These are phyloP conservation scores for Sebastes trivittatus DNA, from an alignment of 2,797 vertebrate genomes.

Conservation along the genomic window DNA sequence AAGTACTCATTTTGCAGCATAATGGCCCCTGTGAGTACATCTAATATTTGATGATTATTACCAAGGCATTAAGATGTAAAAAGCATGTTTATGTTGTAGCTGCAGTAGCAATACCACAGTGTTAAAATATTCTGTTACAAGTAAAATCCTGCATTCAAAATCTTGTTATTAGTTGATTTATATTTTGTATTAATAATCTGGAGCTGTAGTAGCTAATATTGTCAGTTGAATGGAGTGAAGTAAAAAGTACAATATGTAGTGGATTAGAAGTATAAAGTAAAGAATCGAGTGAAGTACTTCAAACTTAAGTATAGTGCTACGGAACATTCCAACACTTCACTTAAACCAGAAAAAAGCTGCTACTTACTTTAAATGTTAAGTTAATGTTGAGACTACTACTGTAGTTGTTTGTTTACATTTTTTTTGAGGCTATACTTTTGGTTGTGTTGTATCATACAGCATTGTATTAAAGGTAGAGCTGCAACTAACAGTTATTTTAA, in stretches of 20 bases:
- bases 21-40: not conserved
- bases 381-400: not conserved
- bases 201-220: not conserved
- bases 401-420: not conserved
- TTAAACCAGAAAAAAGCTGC: not conserved
- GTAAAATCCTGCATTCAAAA: too few relatives aligned
- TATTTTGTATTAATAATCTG: not conserved
- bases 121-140: too few relatives aligned
- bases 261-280: not conserved
- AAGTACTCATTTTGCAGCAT: not conserved
- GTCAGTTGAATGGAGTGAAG: not conserved
- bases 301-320: not conserved
- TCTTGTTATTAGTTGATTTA: not conserved
- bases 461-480: too few relatives aligned
- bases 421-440: not conserved
- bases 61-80: not conserved
- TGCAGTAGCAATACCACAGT: not conserved
- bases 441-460: not conserved
- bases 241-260: not conserved
- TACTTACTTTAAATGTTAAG: not conserved
- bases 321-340: not conserved
- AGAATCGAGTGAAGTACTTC: not conserved
- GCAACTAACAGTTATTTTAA: not conserved
- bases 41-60: not conserved
- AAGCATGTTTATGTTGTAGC: not conserved